Evolutionary conservation across 2,888 invertebrate genomes (phyloP).

Genomic region (Drosophila ezoana): DNA sequence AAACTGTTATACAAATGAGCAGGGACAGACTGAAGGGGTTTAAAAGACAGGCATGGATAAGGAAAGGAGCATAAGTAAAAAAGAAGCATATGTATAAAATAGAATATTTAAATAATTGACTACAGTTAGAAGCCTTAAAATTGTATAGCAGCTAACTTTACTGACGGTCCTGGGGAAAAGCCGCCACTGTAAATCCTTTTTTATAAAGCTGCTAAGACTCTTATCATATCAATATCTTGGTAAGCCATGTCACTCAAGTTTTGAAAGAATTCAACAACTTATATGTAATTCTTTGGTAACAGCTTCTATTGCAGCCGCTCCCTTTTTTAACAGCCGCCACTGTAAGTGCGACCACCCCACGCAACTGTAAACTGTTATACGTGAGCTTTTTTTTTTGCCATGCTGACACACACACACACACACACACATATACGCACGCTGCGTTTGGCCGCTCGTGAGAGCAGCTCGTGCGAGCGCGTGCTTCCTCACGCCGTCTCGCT

Average conservation of each 20-base stretch:
- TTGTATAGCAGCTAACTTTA: no score
- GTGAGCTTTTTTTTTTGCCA: conserved; percentile 38
- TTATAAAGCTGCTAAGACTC: no score
- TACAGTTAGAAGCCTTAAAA: no score
- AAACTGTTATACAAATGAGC: conserved; percentile 65
- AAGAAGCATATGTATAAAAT: no score
- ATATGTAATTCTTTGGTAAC: no score
- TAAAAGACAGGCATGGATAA: not conserved
- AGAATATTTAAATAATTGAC: no score
- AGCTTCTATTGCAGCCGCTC: not conserved
- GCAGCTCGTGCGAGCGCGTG: conserved; percentile 13
- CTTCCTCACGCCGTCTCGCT: conserved; percentile 46
- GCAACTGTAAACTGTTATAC: conserved; percentile 47
- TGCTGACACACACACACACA: conserved; percentile 54
- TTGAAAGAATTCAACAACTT: no score
- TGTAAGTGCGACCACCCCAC: conserved; percentile 32
- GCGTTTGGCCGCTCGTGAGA: conserved; percentile 22
- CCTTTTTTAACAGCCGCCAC: conserved; percentile 12
- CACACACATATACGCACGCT: conserved; percentile 44
- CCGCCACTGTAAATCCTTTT: no score
- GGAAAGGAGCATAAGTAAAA: not conserved
- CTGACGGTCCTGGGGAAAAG: no score
- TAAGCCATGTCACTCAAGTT: no score
- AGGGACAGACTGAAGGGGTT: conserved; percentile 26
- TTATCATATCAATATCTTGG: no score